Base-by-base conservation (phyloP, 2,113 vertebrate species). In the Rhea pennata region DNA sequence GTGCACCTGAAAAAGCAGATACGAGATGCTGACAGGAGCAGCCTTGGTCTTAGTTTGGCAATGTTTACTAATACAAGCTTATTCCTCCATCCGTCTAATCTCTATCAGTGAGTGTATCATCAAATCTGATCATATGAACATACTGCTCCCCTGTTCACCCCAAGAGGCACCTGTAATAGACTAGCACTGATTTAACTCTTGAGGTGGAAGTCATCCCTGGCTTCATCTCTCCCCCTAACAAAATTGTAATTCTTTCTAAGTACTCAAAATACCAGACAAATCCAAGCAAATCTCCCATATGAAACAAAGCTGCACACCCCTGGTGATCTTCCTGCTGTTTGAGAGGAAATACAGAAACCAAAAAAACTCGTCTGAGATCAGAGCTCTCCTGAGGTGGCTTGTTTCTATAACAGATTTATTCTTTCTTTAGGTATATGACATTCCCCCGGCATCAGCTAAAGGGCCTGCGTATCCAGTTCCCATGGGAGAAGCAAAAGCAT, bases 361-460 rank as follows among this genome's bases (percentile, higher is more conserved):
- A 44, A 22, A 66, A 76, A 59, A 74, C 13, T 33, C 6, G 39
- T 48, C 70, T 61, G 61, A 85, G 44, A 31, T 69, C 36, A 88
- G 40, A 66, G 44, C 39, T 80, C 79, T 75, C 24, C n/a, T 12
- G 31, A 73, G 26, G 24, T 56, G 44, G 54, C 72, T 91, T 80
- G 26, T 54, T 92, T 84, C 56, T 48, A 6, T 97, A 89, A 98
- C 24, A 7, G 29, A 0, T 54, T 59, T 91, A 22, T 96, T 96
- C 88, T 96, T 90, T 84, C 81, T 92, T 51, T 96, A 99, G 99
- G 98, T 99, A n/a, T 99, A 99, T 10, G 99, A 99, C 90, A 97
- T 99, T 79, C 99, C 99, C 33, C 98, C 98, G 5, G 96, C 98
- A 50, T 98, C 98, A 2, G 85, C 97, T 93, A 98, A 98, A 84